Conservation (phyloP, 2,888 invertebrate genomes). For the Cyclophora punctaria region DNA sequence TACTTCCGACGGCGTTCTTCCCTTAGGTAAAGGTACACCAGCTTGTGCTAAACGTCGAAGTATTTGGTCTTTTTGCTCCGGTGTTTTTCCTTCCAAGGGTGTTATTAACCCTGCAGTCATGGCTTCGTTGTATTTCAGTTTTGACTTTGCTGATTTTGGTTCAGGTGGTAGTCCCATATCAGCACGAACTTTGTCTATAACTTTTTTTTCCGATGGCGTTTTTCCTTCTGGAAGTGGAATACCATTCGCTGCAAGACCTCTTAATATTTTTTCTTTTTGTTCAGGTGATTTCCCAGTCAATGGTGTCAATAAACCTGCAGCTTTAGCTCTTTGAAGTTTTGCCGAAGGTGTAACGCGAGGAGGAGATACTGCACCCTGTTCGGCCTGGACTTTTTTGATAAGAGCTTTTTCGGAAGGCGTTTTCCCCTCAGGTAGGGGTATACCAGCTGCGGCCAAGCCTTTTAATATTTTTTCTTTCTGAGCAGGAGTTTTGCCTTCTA, state of each 20-base stretch:
- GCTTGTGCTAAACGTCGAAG: constrained; percentile 18
- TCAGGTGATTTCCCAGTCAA: constrained; percentile 23
- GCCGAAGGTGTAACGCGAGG: constrained; percentile 11
- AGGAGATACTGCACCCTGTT: background rate
- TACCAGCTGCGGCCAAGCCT: constrained; percentile 13
- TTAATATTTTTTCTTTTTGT: constrained; percentile 29
- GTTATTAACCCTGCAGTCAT: constrained; percentile 21
- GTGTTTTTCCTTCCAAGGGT: constrained; percentile 28
- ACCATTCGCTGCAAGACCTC: constrained; percentile 17
- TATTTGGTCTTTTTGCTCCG: constrained; percentile 26
- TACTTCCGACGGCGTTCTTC: constrained; percentile 26
- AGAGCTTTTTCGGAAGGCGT: constrained; percentile 25
- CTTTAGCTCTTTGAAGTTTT: constrained; percentile 25
- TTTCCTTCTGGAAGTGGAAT: constrained; percentile 30
- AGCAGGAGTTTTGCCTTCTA: constrained; percentile 19
- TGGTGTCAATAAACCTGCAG: constrained; percentile 26
- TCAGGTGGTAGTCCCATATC: background rate
- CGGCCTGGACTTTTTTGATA: constrained; percentile 18
- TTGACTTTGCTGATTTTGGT: constrained; percentile 1
- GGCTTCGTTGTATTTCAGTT: constrained; percentile 16
- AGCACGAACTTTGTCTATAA: constrained; percentile 10
- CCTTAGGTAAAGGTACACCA: constrained; percentile 28
- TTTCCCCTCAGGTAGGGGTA: constrained; percentile 24
- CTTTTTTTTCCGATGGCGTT: constrained; percentile 23
- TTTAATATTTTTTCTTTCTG: constrained; percentile 21